These are phyloP conservation scores for Thryonomys swinderianus DNA, from an alignment of 2,113 vertebrate species.

Conservation along the genomic window DNA sequence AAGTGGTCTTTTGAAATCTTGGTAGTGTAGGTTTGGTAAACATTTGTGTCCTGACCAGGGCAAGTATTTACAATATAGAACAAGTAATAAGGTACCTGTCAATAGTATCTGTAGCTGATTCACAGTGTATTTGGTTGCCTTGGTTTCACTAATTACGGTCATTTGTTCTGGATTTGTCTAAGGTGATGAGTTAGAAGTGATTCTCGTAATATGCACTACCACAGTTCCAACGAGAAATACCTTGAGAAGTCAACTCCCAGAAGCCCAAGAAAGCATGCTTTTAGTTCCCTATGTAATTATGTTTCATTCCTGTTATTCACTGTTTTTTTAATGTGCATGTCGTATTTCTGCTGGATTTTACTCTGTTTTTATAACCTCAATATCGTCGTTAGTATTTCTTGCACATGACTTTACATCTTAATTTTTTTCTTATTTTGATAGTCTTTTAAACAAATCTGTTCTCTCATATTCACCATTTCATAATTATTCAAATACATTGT, in stretches of 20 bases:
- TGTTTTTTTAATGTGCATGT: background rate
- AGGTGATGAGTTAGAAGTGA: slow-evolving; percentile 55
- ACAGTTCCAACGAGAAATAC: background rate
- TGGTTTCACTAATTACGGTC: slow-evolving; percentile 78
- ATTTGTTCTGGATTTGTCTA: slow-evolving; percentile 73
- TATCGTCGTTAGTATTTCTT: background rate
- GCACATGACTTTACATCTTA: background rate
- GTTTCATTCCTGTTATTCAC: background rate
- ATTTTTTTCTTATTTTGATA: background rate
- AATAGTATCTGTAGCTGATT: slow-evolving; percentile 74
- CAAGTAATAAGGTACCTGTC: slow-evolving; percentile 75
- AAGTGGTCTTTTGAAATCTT: slow-evolving; percentile 80
- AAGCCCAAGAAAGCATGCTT: background rate
- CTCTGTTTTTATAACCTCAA: background rate
- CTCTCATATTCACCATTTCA: background rate
- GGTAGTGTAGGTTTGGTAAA: slow-evolving; percentile 80
- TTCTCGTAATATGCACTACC: slow-evolving; percentile 27
- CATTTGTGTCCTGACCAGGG: slow-evolving; percentile 51
- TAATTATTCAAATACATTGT: background rate
- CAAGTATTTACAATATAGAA: slow-evolving; percentile 75
- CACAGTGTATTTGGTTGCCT: slow-evolving; percentile 46
- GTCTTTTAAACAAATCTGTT: background rate
- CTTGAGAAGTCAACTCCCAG: slow-evolving; percentile 48
- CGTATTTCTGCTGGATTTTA: background rate
- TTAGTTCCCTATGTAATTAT: background rate